Conservation (phyloP, 1,140 invertebrate genomes). For the Protaetia brevitarsis region DNA sequence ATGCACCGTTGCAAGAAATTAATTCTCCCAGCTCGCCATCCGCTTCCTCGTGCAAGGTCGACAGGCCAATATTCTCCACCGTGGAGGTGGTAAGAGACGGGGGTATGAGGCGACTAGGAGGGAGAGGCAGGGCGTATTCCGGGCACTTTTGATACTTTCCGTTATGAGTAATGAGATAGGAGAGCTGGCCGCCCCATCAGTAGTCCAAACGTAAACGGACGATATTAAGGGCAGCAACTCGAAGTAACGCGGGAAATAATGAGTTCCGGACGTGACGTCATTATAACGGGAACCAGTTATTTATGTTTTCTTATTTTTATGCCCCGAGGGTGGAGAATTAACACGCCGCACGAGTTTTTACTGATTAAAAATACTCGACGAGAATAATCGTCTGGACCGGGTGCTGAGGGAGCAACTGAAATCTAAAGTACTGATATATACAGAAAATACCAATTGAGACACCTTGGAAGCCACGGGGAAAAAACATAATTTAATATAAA, state of each 20-base stretch:
- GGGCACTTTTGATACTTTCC: constrained; percentile 7
- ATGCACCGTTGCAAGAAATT: constrained; percentile 5
- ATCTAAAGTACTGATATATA: too few species aligned
- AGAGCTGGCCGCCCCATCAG: constrained; percentile 34
- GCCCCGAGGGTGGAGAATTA: constrained; percentile 48
- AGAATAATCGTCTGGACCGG: too few species aligned
- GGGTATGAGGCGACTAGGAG: not conserved
- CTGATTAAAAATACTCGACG: constrained; percentile 38
- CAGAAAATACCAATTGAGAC: too few species aligned
- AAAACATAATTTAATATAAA: too few species aligned
- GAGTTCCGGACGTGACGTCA: constrained; percentile 51
- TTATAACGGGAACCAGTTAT: constrained; percentile 50
- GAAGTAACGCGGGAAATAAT: constrained; percentile 49
- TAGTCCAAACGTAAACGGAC: constrained; percentile 38
- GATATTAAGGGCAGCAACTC: constrained; percentile 48
- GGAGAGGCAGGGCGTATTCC: not conserved
- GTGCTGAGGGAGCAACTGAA: too few species aligned
- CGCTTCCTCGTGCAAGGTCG: not conserved
- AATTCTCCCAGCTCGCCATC: not conserved
- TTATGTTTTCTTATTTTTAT: constrained; percentile 49
- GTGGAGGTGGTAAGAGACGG: not conserved
- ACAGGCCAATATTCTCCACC: not conserved
- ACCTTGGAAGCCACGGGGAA: too few species aligned
- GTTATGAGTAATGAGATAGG: constrained; percentile 24
- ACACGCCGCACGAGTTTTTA: constrained; percentile 46